Evolutionary conservation across 2,113 vertebrate species (phyloP), one percentile per base, ranked within the genome.

Genomic region (Thymallus thymallus): DNA sequence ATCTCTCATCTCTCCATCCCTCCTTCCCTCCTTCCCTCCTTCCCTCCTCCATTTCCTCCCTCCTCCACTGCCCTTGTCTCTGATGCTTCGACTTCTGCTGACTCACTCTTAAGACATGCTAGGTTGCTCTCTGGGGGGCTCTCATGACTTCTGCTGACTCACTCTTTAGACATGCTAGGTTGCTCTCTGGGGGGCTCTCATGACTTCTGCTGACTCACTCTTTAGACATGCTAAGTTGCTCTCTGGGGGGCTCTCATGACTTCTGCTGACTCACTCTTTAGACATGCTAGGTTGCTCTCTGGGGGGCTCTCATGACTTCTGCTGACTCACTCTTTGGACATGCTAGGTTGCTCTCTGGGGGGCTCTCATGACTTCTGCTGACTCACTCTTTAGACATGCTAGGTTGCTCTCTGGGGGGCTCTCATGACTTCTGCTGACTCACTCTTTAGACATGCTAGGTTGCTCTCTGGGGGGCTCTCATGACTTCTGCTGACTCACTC

Each of bases 1-100:
- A 14, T 55, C 75, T 20, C 68, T 46, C 20, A 56, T 41, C 64
- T 20, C 14, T 55, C 65, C 18, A 16, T 68, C 26, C 24, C 58
- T 70, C 60, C 13, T 29, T 69, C 22, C 14, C 14, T 55, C 65
- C 18, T 12, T 68, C 26, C 23, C 58, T 70, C 60, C 13, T 29
- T 69, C 22, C 14, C 61, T 71, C 29, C 30, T 45, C 51, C 24
- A 3, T 76, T 35, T 26, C 48, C 22, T 26, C 22, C 26, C 63
- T 30, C 30, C 48, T 58, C 29, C 70, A 24, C 65, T 51, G 69
- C 66, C 71, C 18, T 60, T 62, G 6, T 30, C 26, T 68, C 35
- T n/a, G 41, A 22, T 68, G 22, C 35, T 45, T 35, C 23, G 4
- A n/a, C 6, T 64, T 62, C 55, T 72, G 56, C 70, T 58, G 72